Evolutionary conservation across 2,797 vertebrate species (phyloP).

Genomic region (Tenualosa thibaudeaui): DNA sequence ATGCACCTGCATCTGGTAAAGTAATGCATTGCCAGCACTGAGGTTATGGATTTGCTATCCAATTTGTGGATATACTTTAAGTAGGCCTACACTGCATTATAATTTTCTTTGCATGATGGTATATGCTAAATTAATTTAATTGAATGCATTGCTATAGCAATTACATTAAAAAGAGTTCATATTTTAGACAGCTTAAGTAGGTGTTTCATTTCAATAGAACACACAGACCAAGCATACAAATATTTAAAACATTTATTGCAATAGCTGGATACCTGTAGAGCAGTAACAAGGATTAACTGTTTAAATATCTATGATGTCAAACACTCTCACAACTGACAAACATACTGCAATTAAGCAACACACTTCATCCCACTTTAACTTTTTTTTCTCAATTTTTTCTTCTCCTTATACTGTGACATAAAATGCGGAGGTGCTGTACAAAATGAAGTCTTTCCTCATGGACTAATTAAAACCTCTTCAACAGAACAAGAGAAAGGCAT

Average conservation of each 20-base stretch:
- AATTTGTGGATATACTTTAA: not conserved
- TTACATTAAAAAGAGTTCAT: no score
- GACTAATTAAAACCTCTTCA: conserved; percentile 82
- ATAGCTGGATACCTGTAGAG: conserved; percentile 98
- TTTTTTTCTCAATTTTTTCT: conserved; percentile 48
- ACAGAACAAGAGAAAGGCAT: conserved; percentile 71
- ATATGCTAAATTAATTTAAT: not conserved
- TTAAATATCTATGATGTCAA: conserved; percentile 98
- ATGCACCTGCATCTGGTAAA: not conserved
- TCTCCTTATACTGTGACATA: conserved; percentile 79
- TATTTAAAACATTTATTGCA: conserved; percentile 99
- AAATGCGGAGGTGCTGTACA: conserved; percentile 89
- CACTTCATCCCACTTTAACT: conserved; percentile 82
- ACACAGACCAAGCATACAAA: conserved; percentile 68
- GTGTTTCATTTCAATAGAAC: not conserved
- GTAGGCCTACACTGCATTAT: not conserved
- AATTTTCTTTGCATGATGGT: not conserved
- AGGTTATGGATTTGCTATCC: not conserved
- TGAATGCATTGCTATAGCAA: no score
- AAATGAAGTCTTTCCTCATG: conserved; percentile 82
- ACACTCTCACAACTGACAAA: conserved; percentile 96
- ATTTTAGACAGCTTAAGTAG: not conserved
- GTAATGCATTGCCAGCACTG: not conserved
- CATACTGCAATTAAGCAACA: conserved; percentile 94
- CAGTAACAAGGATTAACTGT: conserved; percentile 98